Evolutionary conservation across 2,113 vertebrate species (phyloP), one percentile per base, ranked within the genome.

Genomic region (Haemorhous mexicanus): DNA sequence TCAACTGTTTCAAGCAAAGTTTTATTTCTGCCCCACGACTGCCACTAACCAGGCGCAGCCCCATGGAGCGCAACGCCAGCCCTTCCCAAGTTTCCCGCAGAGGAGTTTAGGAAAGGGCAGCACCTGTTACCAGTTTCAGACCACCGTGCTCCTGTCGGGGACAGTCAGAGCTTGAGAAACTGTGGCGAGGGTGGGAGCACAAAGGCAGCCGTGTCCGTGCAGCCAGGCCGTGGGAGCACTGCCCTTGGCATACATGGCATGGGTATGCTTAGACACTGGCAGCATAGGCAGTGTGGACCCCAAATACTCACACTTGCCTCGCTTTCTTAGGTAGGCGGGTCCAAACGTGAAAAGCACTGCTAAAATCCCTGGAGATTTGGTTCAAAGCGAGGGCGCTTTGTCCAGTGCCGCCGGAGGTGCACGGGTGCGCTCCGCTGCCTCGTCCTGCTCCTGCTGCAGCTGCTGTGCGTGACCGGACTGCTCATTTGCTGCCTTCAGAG

Each of bases 101-200:
- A 88, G 20, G 28, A 41, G 20, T 17, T 76, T 44, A 24, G 47
- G 76, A 73, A 73, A 30, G 32, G 53, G 26, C 72, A 66, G 50
- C 30, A 4, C 8, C 21, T 2, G 53, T 32, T 17, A 3, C 10
- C 22, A 7, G 23, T 30, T 67, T 58, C 11, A 44, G 64, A 59
- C 5, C 3, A 18, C 35, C 3, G 1, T 3, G 4, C 27, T 41
- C 2, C 0, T 2, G 1, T 18, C 4, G 4, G 20, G 47, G 32
- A 11, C 46, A 18, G 39, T 47, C 44, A 52, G 61, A 47, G 28
- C 16, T 67, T 13, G 50, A 35, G 26, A 46, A 67, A 35, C 74
- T 37, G 28, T 7, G 75, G 22, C 1, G 2, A 16, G 37, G 46
- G 11, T 37, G 72, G 27, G 50, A 64, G 44, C 68, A 46, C 15